These are phyloP conservation scores for Musca domestica DNA, from an alignment of 1,140 invertebrate species.

Conservation along the genomic window DNA sequence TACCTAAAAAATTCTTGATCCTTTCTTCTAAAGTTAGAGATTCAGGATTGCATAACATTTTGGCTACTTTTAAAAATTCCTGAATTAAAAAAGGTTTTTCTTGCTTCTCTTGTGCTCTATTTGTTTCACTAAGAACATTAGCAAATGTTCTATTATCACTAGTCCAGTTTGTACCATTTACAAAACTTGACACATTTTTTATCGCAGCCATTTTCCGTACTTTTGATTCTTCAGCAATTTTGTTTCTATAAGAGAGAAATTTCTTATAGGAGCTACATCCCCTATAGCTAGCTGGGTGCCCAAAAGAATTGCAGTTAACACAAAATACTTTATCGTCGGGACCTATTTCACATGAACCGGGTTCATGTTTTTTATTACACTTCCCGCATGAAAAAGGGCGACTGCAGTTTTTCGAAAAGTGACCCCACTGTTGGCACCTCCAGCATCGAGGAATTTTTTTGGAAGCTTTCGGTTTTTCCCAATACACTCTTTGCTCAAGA, in stretches of 20 bases:
- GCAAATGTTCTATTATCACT: neutral
- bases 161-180: too few relatives aligned
- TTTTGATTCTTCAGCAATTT: neutral
- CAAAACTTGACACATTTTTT: too few relatives aligned
- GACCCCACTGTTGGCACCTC: constrained; percentile 1
- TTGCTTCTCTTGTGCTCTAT: too few relatives aligned
- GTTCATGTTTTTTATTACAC: too few relatives aligned
- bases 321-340: neutral
- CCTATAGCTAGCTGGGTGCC: neutral
- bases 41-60: too few relatives aligned
- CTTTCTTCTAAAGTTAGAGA: too few relatives aligned
- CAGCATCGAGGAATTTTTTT: neutral
- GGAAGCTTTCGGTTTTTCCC: neutral
- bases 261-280: neutral
- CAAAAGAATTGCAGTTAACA: neutral
- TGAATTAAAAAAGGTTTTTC: too few relatives aligned
- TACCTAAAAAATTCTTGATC: too few relatives aligned
- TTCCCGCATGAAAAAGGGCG: neutral
- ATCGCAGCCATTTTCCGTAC: neutral
- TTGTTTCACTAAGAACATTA: too few relatives aligned
- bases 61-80: too few relatives aligned
- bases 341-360: too few relatives aligned
- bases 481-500: neutral
- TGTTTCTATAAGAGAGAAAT: neutral
- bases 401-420: neutral